Evolutionary conservation across 2,797 vertebrate genomes (phyloP).

Genomic region (Gorsachius magnificus): DNA sequence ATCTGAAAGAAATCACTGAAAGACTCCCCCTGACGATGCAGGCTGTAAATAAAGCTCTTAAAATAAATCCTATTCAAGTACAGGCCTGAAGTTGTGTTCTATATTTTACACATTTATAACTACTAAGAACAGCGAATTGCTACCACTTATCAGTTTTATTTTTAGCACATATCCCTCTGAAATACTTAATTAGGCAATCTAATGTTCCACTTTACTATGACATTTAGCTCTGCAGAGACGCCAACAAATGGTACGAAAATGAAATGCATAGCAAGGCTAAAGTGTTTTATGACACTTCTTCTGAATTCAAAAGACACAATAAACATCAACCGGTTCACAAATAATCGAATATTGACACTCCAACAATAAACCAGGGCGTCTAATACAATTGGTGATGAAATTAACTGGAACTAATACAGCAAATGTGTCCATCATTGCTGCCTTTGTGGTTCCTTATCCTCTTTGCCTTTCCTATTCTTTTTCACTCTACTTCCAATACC

Average conservation of each 20-base stretch:
- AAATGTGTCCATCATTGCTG: not conserved
- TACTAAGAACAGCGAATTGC: not conserved
- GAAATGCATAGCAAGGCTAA: not conserved
- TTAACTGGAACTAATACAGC: not conserved
- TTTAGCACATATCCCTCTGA: conserved; percentile 27
- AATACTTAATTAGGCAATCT: conserved; percentile 43
- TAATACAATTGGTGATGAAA: not conserved
- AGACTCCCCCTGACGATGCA: not conserved
- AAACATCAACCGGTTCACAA: conserved; percentile 8
- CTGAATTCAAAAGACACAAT: not conserved
- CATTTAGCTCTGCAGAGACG: conserved; percentile 18
- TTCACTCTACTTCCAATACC: not conserved
- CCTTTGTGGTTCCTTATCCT: not conserved
- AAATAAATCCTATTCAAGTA: conserved; percentile 26
- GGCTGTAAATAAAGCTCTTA: conserved; percentile 27
- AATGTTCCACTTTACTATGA: not conserved
- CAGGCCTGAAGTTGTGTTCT: not conserved
- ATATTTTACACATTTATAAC: conserved; percentile 19
- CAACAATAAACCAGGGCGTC: not conserved
- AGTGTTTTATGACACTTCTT: not conserved
- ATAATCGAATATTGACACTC: not conserved
- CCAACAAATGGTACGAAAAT: conserved; percentile 1
- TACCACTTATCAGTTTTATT: conserved; percentile 4
- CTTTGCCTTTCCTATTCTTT: not conserved
- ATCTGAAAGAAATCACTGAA: conserved; percentile 1